Conservation (phyloP, 2,888 invertebrate species). For the Luperina testacea region DNA sequence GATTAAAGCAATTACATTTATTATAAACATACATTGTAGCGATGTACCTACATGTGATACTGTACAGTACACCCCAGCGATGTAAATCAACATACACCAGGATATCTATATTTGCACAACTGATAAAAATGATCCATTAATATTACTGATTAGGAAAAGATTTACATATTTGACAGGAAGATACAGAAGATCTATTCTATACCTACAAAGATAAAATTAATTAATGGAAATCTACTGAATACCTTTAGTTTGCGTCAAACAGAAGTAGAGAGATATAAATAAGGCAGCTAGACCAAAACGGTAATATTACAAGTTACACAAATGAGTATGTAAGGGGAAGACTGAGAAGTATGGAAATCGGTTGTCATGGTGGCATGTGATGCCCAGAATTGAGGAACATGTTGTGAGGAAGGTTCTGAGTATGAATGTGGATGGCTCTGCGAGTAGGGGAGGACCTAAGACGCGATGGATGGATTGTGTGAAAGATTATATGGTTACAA, state of each 20-base stretch:
- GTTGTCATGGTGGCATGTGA: neutral
- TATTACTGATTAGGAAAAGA: slow-evolving; percentile 19
- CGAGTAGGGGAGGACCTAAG: too few species aligned
- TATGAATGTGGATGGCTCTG: neutral
- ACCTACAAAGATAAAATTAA: neutral
- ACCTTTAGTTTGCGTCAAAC: neutral
- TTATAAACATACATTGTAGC: slow-evolving; percentile 2
- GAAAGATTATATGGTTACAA: neutral
- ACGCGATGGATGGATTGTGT: neutral
- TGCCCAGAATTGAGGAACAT: neutral
- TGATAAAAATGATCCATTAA: slow-evolving; percentile 42
- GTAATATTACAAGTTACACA: neutral
- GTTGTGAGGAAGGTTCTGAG: neutral
- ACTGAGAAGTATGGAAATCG: neutral
- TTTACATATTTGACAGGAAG: slow-evolving; percentile 7
- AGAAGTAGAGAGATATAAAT: neutral
- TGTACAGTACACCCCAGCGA: slow-evolving; percentile 8
- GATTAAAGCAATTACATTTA: slow-evolving; percentile 14
- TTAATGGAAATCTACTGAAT: slow-evolving; percentile 6
- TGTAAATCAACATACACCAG: slow-evolving; percentile 18
- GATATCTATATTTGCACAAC: slow-evolving; percentile 20
- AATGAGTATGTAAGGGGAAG: neutral
- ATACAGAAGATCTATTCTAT: slow-evolving; percentile 13
- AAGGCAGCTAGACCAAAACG: neutral
- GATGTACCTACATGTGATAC: neutral